phyloP scores from a whole-genome alignment of 1,140 invertebrate genomes.

The Zeugodacus cucurbitae region DNA sequence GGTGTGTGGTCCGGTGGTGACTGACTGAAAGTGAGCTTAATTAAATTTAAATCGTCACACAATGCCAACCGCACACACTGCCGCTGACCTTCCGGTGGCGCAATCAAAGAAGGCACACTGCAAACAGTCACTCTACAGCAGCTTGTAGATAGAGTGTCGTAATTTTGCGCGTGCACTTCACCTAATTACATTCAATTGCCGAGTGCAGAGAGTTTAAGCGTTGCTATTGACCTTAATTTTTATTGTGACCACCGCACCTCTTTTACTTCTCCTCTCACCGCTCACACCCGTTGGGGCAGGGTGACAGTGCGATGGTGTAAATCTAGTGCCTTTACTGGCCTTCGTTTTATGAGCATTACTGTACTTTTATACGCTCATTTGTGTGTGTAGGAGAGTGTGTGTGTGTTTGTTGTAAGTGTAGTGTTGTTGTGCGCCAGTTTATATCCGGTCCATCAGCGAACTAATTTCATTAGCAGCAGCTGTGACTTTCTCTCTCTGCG shows the following conservation, averaged over 20 bases:
- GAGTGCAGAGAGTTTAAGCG: neutral
- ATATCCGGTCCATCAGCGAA: neutral
- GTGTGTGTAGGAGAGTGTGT: neutral
- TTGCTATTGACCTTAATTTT: constrained; percentile 34
- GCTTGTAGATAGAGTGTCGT: neutral
- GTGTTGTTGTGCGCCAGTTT: neutral
- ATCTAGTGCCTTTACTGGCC: neutral
- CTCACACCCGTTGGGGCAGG: neutral
- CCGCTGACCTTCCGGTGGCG: neutral
- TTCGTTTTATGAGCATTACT: neutral
- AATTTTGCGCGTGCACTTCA: neutral
- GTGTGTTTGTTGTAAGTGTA: neutral
- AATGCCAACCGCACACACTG: neutral
- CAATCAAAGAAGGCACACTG: neutral
- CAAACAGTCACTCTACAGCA: neutral
- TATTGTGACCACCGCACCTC: neutral
- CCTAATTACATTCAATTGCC: constrained; percentile 26
- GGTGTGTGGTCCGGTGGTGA: no score
- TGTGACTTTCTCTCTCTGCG: neutral
- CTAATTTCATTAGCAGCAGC: constrained; percentile 36
- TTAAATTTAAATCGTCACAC: constrained; percentile 15
- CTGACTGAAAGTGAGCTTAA: neutral
- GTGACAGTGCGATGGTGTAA: neutral
- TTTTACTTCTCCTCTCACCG: no score
- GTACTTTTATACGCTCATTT: neutral